Evolutionary conservation across 1,140 invertebrate genomes (phyloP), one percentile per base, ranked within the genome.

Genomic region (Drosophila neocordata): DNA sequence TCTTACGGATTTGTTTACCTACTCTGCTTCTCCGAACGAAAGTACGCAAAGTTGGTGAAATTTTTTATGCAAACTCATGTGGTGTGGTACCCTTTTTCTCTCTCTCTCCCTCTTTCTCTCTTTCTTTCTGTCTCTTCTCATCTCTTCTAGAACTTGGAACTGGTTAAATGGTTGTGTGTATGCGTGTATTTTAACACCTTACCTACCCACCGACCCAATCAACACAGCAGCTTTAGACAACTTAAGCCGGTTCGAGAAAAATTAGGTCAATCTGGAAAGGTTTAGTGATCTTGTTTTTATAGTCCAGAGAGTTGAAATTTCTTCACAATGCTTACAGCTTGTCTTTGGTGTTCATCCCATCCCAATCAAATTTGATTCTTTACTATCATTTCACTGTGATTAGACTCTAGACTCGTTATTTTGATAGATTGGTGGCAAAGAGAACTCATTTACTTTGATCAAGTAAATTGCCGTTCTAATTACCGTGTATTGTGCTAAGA

Each of bases 201-300:
- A 20, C 63, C 22, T 72, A 69, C 59, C 64, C 69, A 57, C 59
- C 65, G 59, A n/a, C 57, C 65, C 62, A 65, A 35, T 60, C 44
- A 31, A 27, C 65, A 20, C 58, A 18, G 34, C 52, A 20, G 60
- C 37, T 53, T 64, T 31, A 31, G 22, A 63, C n/a, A n/a, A n/a
- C 60, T 48, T 62, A 58, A 87, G 75, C 82, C 78, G 78, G 82
- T 87, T 88, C 69, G 57, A 12, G 27, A 41, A 58, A 51, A 85
- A 82, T 69, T 85, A 65, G 82, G 82, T 85, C 82, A 87, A 82
- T 87, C 78, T 74, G 82, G 82, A 87, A 85, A 87, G 82, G 82
- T 87, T 85, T 84, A 67, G 61, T 82, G 82, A 85, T 85, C 82
- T 87, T 63, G 70, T 85, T 87, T 79, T 78, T 85, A 76, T 81